Evolutionary conservation across 2,888 invertebrate genomes (phyloP).

Genomic region (Epistrophella euchroma): DNA sequence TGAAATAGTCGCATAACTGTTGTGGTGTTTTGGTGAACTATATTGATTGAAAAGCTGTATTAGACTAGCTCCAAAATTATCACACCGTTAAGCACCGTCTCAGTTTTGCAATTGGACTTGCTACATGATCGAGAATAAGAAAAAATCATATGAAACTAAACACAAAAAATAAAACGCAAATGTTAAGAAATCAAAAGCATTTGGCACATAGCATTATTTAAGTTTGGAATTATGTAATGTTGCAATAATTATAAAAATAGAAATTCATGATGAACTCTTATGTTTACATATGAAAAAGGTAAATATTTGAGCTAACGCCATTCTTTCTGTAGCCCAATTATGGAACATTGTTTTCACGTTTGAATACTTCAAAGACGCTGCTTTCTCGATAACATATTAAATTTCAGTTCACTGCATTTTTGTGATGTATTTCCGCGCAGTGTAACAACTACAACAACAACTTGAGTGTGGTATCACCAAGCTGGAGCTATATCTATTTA

Average conservation of each 20-base stretch:
- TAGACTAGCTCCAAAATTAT: constrained; percentile 41
- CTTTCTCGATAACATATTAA: too few relatives aligned
- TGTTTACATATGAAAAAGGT: neutral
- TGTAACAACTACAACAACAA: too few relatives aligned
- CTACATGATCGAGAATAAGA: constrained; percentile 47
- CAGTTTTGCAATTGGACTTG: constrained; percentile 45
- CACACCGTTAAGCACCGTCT: constrained; percentile 47
- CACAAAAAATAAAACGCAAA: constrained; percentile 19
- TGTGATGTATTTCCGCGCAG: too few relatives aligned
- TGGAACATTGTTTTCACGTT: too few relatives aligned
- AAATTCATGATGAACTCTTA: neutral
- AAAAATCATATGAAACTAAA: constrained; percentile 27
- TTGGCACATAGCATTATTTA: neutral
- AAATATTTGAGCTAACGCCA: too few relatives aligned
- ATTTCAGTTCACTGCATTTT: too few relatives aligned
- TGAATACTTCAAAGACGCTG: too few relatives aligned
- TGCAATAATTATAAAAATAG: too few relatives aligned
- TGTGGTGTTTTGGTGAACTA: constrained; percentile 36
- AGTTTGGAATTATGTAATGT: neutral
- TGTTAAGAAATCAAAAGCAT: constrained; percentile 31
- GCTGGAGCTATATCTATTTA: too few relatives aligned
- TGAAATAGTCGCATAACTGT: constrained; percentile 66
- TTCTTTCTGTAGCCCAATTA: too few relatives aligned
- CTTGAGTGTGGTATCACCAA: too few relatives aligned
- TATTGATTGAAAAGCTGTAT: constrained; percentile 24